Evolutionary conservation across 2,113 vertebrate genomes (phyloP).

Genomic region (Ptilonorhynchus violaceus): DNA sequence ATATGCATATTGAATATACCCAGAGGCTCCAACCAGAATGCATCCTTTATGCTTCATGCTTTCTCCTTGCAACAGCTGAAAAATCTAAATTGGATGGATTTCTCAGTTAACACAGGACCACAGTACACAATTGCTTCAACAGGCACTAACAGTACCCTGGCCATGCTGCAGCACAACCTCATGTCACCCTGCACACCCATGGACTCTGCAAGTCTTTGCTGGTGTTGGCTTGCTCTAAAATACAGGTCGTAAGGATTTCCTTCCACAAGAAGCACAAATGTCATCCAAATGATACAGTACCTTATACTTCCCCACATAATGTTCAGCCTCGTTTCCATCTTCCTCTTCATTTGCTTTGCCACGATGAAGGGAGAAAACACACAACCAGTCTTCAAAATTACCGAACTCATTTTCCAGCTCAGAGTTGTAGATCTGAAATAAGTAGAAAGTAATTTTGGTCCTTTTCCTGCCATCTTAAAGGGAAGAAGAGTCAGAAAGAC

Average conservation of each 20-base stretch:
- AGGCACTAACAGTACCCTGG: background rate
- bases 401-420: conserved; percentile 88
- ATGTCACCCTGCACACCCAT: background rate
- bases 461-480: background rate
- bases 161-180: background rate
- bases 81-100: background rate
- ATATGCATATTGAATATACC: background rate
- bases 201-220: background rate
- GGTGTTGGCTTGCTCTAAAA: background rate
- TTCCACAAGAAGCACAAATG: background rate
- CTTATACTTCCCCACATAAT: conserved; percentile 93
- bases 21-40: background rate
- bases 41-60: background rate
- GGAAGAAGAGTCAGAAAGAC: background rate
- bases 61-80: background rate
- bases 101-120: background rate
- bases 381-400: conserved; percentile 92
- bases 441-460: background rate
- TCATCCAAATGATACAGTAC: conserved; percentile 54
- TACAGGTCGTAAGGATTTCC: background rate
- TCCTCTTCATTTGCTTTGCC: conserved; percentile 83
- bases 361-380: conserved; percentile 83
- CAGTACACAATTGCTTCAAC: background rate
- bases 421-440: conserved; percentile 80
- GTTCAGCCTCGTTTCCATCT: conserved; percentile 79